Conservation (phyloP, 2,797 vertebrate genomes). For the Setipinna tenuifilis region DNA sequence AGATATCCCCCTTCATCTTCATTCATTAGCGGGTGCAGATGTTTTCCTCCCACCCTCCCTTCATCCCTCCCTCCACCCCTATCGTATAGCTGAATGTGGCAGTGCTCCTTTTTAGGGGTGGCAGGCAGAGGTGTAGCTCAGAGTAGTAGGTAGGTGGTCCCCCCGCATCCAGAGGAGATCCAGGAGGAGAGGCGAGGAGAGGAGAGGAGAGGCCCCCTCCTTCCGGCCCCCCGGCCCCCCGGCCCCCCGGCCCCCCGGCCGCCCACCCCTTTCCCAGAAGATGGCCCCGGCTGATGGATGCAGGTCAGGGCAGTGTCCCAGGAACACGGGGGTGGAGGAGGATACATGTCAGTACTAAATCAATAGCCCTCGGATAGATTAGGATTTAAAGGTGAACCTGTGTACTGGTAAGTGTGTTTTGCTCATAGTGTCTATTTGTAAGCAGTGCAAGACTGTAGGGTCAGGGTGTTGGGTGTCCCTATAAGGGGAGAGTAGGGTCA, state of each 20-base stretch:
- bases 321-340: background rate
- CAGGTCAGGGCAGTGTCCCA: conserved; percentile 19
- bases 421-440: background rate
- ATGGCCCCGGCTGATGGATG: conserved; percentile 45
- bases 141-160: background rate
- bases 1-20: conserved; percentile 57
- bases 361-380: background rate
- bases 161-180: background rate
- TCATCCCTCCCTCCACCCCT: no score
- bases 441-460: background rate
- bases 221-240: background rate
- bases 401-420: background rate
- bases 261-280: conserved; percentile 58
- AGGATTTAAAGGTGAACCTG: conserved; percentile 12
- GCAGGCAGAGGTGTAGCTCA: background rate
- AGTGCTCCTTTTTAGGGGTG: background rate
- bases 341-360: background rate
- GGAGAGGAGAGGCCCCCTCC: background rate
- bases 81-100: background rate
- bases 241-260: background rate
- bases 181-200: no score
- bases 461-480: background rate
- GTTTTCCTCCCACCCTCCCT: background rate
- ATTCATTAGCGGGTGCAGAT: conserved; percentile 62
- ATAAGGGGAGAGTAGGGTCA: background rate